Conservation (phyloP, 2,113 vertebrate genomes). For the Ameiurus melas region DNA sequence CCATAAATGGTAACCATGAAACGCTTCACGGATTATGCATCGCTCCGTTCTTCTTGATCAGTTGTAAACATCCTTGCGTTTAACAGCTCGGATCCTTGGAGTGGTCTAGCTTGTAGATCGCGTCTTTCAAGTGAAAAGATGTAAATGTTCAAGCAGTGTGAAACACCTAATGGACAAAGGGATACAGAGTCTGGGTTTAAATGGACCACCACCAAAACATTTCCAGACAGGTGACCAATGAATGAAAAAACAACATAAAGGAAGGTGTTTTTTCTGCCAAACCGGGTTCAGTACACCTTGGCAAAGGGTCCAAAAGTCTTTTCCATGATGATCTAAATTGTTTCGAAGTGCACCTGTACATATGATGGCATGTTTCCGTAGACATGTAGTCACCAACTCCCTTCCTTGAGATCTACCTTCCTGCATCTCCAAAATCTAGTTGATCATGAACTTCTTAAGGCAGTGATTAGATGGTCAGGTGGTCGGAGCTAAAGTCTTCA, state of each 20-base stretch:
- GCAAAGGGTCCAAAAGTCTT: not conserved
- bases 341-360: too few relatives aligned
- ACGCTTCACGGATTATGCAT: not conserved
- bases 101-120: not conserved
- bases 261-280: not conserved
- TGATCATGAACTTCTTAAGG: too few relatives aligned
- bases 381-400: too few relatives aligned
- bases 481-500: too few relatives aligned
- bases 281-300: not conserved
- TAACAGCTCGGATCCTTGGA: not conserved
- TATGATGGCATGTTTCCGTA: too few relatives aligned
- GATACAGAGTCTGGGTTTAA: not conserved
- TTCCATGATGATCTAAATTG: too few relatives aligned
- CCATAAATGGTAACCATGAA: not conserved
- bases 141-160: not conserved
- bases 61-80: not conserved
- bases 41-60: not conserved
- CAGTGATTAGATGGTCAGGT: too few relatives aligned
- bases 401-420: too few relatives aligned
- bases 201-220: not conserved
- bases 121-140: not conserved
- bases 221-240: not conserved
- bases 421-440: too few relatives aligned
- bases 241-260: not conserved
- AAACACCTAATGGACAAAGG: not conserved